Conservation (phyloP, 2,797 vertebrate genomes). For the Chaetophractus vellerosus region DNA sequence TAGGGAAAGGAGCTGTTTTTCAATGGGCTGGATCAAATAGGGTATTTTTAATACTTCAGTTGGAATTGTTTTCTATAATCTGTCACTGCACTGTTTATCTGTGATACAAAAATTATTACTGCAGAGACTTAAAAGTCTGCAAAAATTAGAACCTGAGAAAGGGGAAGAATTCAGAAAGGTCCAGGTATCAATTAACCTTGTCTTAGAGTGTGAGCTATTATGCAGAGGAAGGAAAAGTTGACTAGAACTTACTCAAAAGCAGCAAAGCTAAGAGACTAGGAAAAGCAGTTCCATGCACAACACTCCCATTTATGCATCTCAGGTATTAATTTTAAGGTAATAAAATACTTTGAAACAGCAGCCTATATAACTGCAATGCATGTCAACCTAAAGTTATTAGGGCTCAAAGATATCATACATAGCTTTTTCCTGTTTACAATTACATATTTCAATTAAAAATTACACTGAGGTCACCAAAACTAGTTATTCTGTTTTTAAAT, state of each 20-base stretch:
- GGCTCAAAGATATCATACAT: neutral
- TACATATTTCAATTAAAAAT: conserved; percentile 37
- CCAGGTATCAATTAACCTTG: neutral
- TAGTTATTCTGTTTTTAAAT: conserved; percentile 57
- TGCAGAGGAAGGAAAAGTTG: neutral
- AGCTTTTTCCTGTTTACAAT: conserved; percentile 30
- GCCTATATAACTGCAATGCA: neutral
- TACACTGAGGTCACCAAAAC: conserved; percentile 44
- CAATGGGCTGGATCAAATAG: neutral
- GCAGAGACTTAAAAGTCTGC: neutral
- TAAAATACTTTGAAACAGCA: conserved; percentile 45
- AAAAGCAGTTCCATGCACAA: neutral
- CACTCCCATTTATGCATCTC: neutral
- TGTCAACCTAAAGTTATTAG: conserved; percentile 26
- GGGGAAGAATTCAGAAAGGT: neutral
- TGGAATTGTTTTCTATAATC: neutral
- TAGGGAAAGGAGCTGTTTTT: neutral
- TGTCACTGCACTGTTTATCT: conserved; percentile 8
- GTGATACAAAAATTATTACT: conserved; percentile 2
- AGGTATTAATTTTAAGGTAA: conserved; percentile 29
- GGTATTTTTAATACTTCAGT: conserved; percentile 30
- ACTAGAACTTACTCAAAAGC: conserved; percentile 2
- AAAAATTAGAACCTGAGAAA: conserved; percentile 20
- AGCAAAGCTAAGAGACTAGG: neutral
- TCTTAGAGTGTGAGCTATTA: neutral